Evolutionary conservation across 2,888 invertebrate species (phyloP).

Genomic region (Caenorhabditis parvicauda): DNA sequence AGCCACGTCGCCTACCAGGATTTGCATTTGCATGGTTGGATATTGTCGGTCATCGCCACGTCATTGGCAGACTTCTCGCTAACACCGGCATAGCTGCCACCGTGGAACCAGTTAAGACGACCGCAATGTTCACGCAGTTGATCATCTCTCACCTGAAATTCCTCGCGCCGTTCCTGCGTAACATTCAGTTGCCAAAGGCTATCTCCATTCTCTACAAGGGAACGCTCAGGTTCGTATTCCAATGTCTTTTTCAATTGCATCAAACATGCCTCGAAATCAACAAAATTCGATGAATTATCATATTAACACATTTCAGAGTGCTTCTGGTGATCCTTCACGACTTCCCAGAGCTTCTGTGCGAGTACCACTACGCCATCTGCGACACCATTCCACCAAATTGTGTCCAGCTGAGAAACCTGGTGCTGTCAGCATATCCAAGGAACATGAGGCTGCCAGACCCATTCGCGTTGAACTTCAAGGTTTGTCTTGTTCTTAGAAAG

Average conservation of each 20-base stretch:
- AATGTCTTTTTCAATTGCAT: not conserved
- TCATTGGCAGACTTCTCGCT: conserved; percentile 43
- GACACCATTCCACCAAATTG: conserved; percentile 99
- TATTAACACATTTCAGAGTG: conserved; percentile 70
- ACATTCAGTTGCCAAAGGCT: conserved; percentile 90
- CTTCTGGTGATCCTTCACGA: conserved; percentile 92
- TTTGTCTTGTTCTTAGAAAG: too few relatives aligned
- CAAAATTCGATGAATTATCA: not conserved
- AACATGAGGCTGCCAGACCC: conserved; percentile 98
- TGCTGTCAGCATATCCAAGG: conserved; percentile 93
- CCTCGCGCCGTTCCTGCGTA: conserved; percentile 90
- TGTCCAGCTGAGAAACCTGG: conserved; percentile 94
- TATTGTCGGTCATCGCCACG: conserved; percentile 79
- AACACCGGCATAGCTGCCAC: conserved; percentile 33
- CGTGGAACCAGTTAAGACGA: conserved; percentile 36
- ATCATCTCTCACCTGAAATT: conserved; percentile 93
- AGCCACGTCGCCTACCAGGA: conserved; percentile 88
- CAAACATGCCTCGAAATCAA: too few relatives aligned
- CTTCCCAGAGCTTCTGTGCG: conserved; percentile 97
- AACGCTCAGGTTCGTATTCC: conserved; percentile 18
- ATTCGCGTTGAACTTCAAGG: conserved; percentile 90
- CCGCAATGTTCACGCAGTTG: conserved; percentile 84
- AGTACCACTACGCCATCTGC: conserved; percentile 97
- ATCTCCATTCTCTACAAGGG: conserved; percentile 92
- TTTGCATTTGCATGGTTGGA: conserved; percentile 99